These are phyloP conservation scores for Fulmarus glacialis DNA, from an alignment of 2,113 vertebrate genomes.

Conservation along the genomic window DNA sequence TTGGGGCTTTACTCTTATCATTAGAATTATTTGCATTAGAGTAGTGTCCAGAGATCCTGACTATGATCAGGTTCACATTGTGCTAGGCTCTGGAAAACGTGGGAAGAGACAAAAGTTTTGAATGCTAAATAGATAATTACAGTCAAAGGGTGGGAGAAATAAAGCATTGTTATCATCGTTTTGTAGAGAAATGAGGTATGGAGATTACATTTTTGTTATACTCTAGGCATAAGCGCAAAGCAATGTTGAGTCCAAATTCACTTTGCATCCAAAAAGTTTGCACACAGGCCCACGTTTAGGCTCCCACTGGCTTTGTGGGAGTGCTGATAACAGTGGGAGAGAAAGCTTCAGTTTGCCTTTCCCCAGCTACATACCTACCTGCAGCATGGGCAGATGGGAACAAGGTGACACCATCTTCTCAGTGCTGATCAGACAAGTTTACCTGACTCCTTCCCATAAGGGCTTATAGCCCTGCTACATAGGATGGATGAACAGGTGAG, in stretches of 20 bases:
- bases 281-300: neutral
- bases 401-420: neutral
- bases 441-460: neutral
- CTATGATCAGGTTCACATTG: slow-evolving; percentile 25
- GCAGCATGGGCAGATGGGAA: neutral
- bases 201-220: neutral
- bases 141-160: slow-evolving; percentile 28
- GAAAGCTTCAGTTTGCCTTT: neutral
- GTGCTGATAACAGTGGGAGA: neutral
- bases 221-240: neutral
- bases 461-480: neutral
- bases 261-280: neutral
- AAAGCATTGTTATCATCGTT: slow-evolving; percentile 1
- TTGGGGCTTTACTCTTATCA: slow-evolving; percentile 36
- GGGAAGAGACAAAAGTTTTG: slow-evolving; percentile 51
- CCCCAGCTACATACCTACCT: neutral
- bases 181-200: neutral
- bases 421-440: neutral
- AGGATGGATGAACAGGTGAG: neutral
- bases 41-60: slow-evolving; percentile 49
- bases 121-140: slow-evolving; percentile 48
- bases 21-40: slow-evolving; percentile 31
- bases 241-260: neutral
- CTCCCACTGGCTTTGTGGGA: neutral
- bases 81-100: slow-evolving; percentile 40